Evolutionary conservation across 1,140 invertebrate genomes (phyloP), one percentile per base, ranked within the genome.

Genomic region (Charaxes varanes): DNA sequence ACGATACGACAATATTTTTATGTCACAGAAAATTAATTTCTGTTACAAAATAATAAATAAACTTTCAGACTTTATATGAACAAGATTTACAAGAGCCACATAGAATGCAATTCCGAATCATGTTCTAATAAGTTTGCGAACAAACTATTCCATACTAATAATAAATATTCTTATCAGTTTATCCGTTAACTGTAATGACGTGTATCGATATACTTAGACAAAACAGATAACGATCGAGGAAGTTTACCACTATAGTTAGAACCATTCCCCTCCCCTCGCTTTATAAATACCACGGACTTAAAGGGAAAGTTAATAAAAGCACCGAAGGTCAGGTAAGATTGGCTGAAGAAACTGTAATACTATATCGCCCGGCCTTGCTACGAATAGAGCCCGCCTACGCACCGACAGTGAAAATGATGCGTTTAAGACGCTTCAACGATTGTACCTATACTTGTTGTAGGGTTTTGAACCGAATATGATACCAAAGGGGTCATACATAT

Each of bases 361-460:
- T 77, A 79, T 79, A 80, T 80, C 64, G 58, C 34, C 30, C 58
- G 71, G 66, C 76, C 76, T 80, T 77, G 76, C 76, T 69, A 55
- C 64, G 68, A 80, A 80, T 80, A 80, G 76, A 68, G 60, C 43
- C 56, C 68, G 66, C 76, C 76, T 54, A 80, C 76, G 62, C 44
- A 15, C 41, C 16, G 13, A 44, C 58, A 46, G 45, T 36, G 51
- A 53, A 57, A 58, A 60, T 57, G 67, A 70, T 64, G 66, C 56
- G 53, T 43, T 58, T 54, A 48, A 35, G 42, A 42, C 32, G 32
- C 31, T 43, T 31, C 22, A 16, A 17, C 37, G 38, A 52, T 43
- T 35, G 43, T 53, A 36, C 41, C 40, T 41, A 45, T 27, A 27
- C 34, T 22, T 28, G 27, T 28, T 23, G 6, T 23, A 23, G 3